phyloP scores from a whole-genome alignment of 2,888 invertebrate species.

The Habrosyne pyritoides region DNA sequence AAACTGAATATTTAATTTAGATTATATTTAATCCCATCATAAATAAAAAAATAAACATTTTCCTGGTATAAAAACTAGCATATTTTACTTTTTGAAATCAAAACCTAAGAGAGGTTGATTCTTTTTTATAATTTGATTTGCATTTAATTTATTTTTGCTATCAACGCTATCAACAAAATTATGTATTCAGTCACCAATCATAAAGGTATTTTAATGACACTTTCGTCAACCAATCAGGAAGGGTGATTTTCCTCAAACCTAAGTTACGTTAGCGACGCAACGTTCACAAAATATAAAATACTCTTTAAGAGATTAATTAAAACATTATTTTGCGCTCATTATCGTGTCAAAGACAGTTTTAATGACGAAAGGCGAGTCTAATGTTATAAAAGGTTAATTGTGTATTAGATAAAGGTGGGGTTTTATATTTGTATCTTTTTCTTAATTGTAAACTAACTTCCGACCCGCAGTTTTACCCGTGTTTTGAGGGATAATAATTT shows the following conservation, averaged over 20 bases:
- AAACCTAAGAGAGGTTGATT: too few species aligned
- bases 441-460: too few species aligned
- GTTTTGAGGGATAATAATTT: too few species aligned
- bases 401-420: background rate
- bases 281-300: conserved; percentile 4
- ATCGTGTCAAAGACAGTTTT: conserved; percentile 12
- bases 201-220: background rate
- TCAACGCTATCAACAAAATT: background rate
- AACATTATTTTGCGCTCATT: conserved; percentile 14
- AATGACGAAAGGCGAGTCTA: conserved; percentile 9
- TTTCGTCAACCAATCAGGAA: background rate
- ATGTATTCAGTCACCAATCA: background rate
- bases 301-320: conserved; percentile 14
- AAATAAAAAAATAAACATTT: too few species aligned
- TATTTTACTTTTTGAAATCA: too few species aligned
- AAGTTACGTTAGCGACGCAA: background rate
- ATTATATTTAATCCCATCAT: too few species aligned
- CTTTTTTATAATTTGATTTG: too few species aligned
- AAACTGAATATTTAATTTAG: too few species aligned
- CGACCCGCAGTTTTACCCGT: too few species aligned
- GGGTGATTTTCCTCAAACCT: background rate
- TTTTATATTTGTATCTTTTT: background rate
- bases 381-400: conserved; percentile 6
- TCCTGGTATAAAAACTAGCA: too few species aligned
- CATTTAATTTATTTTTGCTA: background rate